phyloP scores from a whole-genome alignment of 2,113 vertebrate species.

The Herpailurus yagouaroundi region DNA sequence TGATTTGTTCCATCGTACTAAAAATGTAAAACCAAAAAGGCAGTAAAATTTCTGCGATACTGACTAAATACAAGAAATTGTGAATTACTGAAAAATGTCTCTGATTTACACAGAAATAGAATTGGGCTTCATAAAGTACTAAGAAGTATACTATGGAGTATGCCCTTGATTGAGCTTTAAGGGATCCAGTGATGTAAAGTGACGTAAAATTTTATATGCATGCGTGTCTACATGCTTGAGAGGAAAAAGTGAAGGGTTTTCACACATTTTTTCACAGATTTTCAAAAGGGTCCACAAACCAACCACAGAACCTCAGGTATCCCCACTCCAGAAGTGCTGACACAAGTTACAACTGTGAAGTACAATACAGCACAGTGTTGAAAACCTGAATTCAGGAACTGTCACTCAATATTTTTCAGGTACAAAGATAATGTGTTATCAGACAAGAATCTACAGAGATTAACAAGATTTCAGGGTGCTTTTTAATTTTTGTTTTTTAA shows the following conservation, averaged over 20 bases:
- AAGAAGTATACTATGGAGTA: background rate
- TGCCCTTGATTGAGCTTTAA: background rate
- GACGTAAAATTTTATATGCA: background rate
- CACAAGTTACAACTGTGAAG: background rate
- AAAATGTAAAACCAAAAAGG: background rate
- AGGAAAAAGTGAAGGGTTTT: background rate
- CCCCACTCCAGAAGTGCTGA: background rate
- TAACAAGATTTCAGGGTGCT: background rate
- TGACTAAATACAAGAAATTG: background rate
- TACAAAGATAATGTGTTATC: background rate
- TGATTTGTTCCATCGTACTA: background rate
- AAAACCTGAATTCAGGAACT: background rate
- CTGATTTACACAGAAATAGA: background rate
- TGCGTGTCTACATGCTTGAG: background rate
- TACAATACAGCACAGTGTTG: accelerated
- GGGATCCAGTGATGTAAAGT: background rate
- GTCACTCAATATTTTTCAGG: background rate
- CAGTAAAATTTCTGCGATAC: background rate
- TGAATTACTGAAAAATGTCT: background rate
- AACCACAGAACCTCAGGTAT: background rate
- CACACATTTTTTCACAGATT: background rate
- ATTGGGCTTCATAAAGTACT: background rate
- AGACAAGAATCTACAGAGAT: background rate
- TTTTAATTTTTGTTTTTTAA: background rate
- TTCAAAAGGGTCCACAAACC: background rate